Evolutionary conservation across 2,113 vertebrate genomes (phyloP), one percentile per base, ranked within the genome.

Genomic region (Sturnus vulgaris): DNA sequence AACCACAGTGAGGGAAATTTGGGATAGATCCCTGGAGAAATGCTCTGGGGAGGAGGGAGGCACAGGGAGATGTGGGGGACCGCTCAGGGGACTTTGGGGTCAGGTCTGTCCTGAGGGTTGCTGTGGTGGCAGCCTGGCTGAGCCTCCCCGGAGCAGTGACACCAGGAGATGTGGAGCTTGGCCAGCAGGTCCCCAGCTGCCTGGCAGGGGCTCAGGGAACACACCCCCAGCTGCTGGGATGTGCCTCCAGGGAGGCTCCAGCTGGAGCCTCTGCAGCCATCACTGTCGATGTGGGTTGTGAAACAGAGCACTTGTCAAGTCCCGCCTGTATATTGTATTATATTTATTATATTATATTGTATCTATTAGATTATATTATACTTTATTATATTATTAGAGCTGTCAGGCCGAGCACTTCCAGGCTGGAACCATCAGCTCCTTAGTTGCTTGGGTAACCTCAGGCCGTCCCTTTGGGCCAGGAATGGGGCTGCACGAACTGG

Each of bases 301-400:
- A 68, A 75, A 82, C 69, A 78, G 33, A 65, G 92, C 46, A 12
- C 70, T 73, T 44, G 73, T 53, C 40, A 44, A 9, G 55, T 87
- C 63, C 72, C 50, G n/a, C 81, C 73, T 52, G 64, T 15, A 25
- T 42, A 59, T 63, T 72, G 63, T 55, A 53, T 76, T 72, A 50
- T 63, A 86, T 80, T 63, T 83, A 55, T 76, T 71, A 14, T 2
- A 82, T 87, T 81, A n/a, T 69, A 61, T 63, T 47, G 7, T 50
- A 90, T 80, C 71, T 68, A 91, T 93, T 81, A 33, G 42, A 81
- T 83, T 81, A 44, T 47, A 69, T 80, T 72, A 31, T 64, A 52
- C 60, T 84, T 73, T 33, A 92, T 93, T 92, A 35, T 44, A 61
- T 87, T 81, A 84, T 70, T 69, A 87, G 82, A 90, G 61, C 89